Conservation (phyloP, 2,888 invertebrate genomes). For the Eupelmus urozonus region DNA sequence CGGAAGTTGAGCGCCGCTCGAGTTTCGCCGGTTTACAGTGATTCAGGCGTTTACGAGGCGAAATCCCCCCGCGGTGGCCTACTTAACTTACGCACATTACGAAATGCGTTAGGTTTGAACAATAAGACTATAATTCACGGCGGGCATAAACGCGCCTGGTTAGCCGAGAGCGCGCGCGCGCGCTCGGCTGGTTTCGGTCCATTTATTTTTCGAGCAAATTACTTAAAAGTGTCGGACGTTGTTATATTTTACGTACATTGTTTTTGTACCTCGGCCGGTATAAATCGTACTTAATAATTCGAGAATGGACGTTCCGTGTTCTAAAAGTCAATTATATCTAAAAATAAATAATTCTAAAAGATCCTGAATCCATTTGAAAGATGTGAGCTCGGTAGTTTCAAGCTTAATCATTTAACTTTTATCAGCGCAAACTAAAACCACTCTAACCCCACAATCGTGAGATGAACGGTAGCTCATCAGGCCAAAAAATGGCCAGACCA, state of each 20-base stretch:
- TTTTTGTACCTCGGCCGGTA: background rate
- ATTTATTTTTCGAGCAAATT: conserved; percentile 50
- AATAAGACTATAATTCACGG: conserved; percentile 54
- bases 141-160: conserved; percentile 1
- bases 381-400: too few relatives aligned
- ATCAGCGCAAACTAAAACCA: too few relatives aligned
- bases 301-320: too few relatives aligned
- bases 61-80: conserved; percentile 23
- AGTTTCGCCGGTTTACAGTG: conserved; percentile 38
- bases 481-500: too few relatives aligned
- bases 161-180: background rate
- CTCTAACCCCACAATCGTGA: too few relatives aligned
- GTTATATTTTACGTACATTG: conserved; percentile 22
- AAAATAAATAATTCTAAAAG: too few relatives aligned
- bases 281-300: conserved; percentile 6
- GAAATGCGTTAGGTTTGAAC: conserved; percentile 53
- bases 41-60: background rate
- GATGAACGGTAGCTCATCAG: background rate
- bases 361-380: too few relatives aligned
- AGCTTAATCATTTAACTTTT: too few relatives aligned
- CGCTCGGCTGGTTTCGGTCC: conserved; percentile 26
- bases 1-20: conserved; percentile 31
- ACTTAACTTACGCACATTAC: conserved; percentile 47
- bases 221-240: conserved; percentile 34
- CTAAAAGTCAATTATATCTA: too few relatives aligned